Conservation (phyloP, 2,113 vertebrate genomes). For the Callocephalon fimbriatum region DNA sequence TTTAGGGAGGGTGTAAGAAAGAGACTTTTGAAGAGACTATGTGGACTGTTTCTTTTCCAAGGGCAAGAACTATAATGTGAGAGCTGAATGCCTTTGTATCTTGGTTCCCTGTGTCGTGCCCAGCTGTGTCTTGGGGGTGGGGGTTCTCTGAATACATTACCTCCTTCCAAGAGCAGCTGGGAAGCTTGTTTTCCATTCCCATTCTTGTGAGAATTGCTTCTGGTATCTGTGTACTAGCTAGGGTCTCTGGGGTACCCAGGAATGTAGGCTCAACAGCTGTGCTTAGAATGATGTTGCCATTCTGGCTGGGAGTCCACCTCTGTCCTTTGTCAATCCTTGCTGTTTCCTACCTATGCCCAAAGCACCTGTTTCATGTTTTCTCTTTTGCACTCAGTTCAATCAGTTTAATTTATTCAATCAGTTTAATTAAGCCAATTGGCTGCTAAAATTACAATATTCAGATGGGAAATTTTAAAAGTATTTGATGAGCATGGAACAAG, state of each 20-base stretch:
- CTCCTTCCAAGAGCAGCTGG: neutral
- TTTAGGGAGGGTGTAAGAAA: neutral
- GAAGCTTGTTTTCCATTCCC: neutral
- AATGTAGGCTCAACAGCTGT: neutral
- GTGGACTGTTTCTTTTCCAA: neutral
- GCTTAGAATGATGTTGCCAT: neutral
- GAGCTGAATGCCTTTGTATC: neutral
- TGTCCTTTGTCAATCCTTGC: neutral
- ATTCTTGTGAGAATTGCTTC: neutral
- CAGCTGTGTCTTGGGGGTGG: neutral
- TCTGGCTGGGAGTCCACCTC: neutral
- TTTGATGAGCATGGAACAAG: neutral
- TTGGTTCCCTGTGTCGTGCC: neutral
- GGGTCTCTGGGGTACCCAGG: neutral
- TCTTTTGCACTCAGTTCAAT: neutral
- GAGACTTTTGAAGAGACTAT: neutral
- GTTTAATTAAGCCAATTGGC: neutral
- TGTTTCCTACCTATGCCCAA: neutral
- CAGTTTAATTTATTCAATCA: neutral
- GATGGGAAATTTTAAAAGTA: neutral
- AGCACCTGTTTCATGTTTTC: neutral
- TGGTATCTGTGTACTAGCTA: neutral
- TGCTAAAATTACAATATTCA: neutral
- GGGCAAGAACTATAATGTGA: neutral
- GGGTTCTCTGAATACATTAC: neutral